A percentile compares a stretch with the other conserved stretches of the same genome.
Evolutionary conservation across 2,888 invertebrate genomes (phyloP).

Genomic region (Xestia c-nigrum): DNA sequence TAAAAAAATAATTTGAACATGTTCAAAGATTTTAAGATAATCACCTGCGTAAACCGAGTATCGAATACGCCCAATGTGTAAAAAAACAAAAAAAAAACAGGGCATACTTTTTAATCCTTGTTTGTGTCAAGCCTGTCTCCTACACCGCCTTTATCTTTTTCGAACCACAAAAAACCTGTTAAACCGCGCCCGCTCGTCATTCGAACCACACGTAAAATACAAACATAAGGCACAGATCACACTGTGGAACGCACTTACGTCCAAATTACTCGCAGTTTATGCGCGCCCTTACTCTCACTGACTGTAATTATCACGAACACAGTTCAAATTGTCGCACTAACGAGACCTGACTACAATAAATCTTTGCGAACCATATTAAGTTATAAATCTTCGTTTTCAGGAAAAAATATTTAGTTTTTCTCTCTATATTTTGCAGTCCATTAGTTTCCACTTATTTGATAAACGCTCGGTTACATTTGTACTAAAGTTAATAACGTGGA

Average conservation of each 20-base stretch:
- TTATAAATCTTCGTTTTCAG: constrained; percentile 49
- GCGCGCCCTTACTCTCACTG: constrained; percentile 69
- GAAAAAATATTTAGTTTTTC: constrained; percentile 41
- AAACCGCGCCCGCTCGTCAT: not conserved
- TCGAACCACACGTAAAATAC: constrained; percentile 39
- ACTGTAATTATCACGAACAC: constrained; percentile 74
- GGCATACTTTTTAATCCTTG: not conserved
- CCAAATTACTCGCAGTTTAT: constrained; percentile 77
- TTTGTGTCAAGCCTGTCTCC: not conserved
- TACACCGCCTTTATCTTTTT: no score
- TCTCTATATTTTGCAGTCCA: constrained; percentile 20
- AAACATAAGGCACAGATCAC: constrained; percentile 77
- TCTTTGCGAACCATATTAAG: constrained; percentile 38
- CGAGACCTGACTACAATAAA: constrained; percentile 52
- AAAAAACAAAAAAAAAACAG: no score
- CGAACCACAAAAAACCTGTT: not conserved
- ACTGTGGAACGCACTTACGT: constrained; percentile 78
- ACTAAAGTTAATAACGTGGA: constrained; percentile 6
- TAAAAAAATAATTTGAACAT: no score
- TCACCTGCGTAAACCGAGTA: no score
- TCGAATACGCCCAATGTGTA: no score
- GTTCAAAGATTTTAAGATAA: no score
- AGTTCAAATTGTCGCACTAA: constrained; percentile 63
- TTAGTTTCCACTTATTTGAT: constrained; percentile 30
- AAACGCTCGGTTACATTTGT: constrained; percentile 20